Evolutionary conservation across 2,888 invertebrate species (phyloP).

Genomic region (Epistrophe grossulariae): DNA sequence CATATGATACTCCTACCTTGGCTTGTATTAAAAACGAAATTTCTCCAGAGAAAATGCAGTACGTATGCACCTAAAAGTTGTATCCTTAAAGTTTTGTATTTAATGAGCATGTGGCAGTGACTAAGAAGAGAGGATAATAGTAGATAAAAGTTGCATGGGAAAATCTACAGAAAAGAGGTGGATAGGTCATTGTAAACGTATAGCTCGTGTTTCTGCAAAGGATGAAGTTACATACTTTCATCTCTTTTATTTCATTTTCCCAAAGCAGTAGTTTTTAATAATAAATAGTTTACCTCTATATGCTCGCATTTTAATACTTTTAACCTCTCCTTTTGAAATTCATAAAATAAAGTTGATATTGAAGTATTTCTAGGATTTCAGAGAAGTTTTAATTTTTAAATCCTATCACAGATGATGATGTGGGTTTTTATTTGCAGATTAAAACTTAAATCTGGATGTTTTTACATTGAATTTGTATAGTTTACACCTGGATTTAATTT

Average conservation of each 20-base stretch:
- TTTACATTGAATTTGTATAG: too few relatives aligned
- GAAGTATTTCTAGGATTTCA: constrained; percentile 32
- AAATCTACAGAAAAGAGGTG: constrained; percentile 12
- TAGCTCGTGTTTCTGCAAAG: constrained; percentile 44
- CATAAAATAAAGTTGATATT: constrained; percentile 2
- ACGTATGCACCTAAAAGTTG: constrained; percentile 47
- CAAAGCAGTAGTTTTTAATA: constrained; percentile 46
- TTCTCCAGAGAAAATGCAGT: constrained; percentile 25
- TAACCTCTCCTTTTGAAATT: not conserved
- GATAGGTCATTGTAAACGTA: constrained; percentile 49
- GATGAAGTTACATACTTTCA: constrained; percentile 35
- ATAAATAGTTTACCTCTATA: constrained; percentile 33
- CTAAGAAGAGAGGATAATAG: constrained; percentile 4
- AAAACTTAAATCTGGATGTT: too few relatives aligned
- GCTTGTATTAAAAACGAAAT: constrained; percentile 29
- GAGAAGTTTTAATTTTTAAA: constrained; percentile 29
- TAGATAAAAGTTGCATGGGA: constrained; percentile 1
- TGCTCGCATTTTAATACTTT: constrained; percentile 16
- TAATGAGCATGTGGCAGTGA: constrained; percentile 46
- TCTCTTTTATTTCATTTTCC: constrained; percentile 10
- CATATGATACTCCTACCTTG: constrained; percentile 39
- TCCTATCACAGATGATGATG: constrained; percentile 3
- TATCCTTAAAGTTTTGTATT: constrained; percentile 58
- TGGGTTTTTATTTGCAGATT: not conserved
- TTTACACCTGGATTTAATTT: too few relatives aligned